Conservation (phyloP, 2,797 vertebrate species). For the Ctenopoma multispine region DNA sequence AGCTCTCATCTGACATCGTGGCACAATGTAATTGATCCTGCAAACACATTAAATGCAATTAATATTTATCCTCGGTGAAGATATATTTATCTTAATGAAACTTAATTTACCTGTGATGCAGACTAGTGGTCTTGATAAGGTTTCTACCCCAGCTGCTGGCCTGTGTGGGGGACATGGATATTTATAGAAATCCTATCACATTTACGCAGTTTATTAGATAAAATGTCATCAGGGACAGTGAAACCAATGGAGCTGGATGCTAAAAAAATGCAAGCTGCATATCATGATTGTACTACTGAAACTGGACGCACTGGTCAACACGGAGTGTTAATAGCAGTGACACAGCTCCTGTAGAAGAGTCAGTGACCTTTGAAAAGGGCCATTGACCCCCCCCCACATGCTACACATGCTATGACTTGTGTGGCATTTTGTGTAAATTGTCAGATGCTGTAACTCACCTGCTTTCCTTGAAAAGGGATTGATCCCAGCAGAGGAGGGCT, state of each 20-base stretch:
- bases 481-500: constrained; percentile 52
- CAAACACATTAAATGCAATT: constrained; percentile 11
- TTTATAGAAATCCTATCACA: constrained; percentile 44
- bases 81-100: background rate
- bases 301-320: constrained; percentile 11
- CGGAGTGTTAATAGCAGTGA: constrained; percentile 22
- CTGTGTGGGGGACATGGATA: constrained; percentile 47
- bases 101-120: constrained; percentile 54
- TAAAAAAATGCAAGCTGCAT: background rate
- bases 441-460: constrained; percentile 71
- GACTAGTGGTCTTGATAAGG: constrained; percentile 3
- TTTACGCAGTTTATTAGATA: constrained; percentile 2
- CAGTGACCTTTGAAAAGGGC: background rate
- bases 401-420: background rate
- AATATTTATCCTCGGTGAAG: background rate
- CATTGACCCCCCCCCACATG: too few relatives aligned
- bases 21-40: constrained; percentile 44
- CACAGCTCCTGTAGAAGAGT: background rate
- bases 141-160: constrained; percentile 63
- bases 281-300: constrained; percentile 21
- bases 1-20: background rate
- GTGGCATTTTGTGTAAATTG: background rate
- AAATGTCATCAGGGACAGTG: constrained; percentile 16
- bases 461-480: constrained; percentile 74
- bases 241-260: background rate